Percentiles rank a stretch among this genome's conserved stretches.
phyloP scores from a whole-genome alignment of 2,888 invertebrate genomes.

The Morpho deidamia region DNA sequence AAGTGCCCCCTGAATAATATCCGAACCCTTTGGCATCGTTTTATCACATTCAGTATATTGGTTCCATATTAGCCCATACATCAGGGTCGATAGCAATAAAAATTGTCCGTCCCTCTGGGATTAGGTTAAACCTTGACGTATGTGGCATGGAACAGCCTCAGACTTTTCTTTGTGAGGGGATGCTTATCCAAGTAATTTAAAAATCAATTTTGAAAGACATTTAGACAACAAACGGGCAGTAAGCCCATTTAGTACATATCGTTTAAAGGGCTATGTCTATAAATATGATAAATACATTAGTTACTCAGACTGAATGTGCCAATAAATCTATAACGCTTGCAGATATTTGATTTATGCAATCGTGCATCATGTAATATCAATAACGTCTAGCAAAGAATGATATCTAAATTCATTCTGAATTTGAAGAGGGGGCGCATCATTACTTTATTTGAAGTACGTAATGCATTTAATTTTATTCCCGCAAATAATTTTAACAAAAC shows the following conservation, averaged over 20 bases:
- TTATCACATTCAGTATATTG: slow-evolving; percentile 44
- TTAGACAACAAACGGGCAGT: slow-evolving; percentile 14
- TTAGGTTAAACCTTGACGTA: slow-evolving; percentile 72
- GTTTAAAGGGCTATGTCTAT: slow-evolving; percentile 31
- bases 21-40: slow-evolving; percentile 37
- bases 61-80: slow-evolving; percentile 62
- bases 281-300: slow-evolving; percentile 46
- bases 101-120: slow-evolving; percentile 67
- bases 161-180: slow-evolving; percentile 54
- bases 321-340: slow-evolving; percentile 58
- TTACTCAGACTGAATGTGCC: slow-evolving; percentile 36
- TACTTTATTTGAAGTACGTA: slow-evolving; percentile 35
- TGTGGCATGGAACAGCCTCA: slow-evolving; percentile 68
- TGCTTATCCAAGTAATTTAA: slow-evolving; percentile 49
- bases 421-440: slow-evolving; percentile 39
- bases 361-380: slow-evolving; percentile 58
- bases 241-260: slow-evolving; percentile 22
- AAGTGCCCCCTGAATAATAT: slow-evolving; percentile 35
- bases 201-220: slow-evolving; percentile 54
- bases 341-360: slow-evolving; percentile 52
- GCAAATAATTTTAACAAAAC: slow-evolving; percentile 71
- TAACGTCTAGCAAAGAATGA: slow-evolving; percentile 45
- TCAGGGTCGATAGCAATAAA: slow-evolving; percentile 71
- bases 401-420: slow-evolving; percentile 28
- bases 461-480: slow-evolving; percentile 52